phyloP scores from a whole-genome alignment of 1,140 invertebrate genomes.

The Brachionus calyciflorus region DNA sequence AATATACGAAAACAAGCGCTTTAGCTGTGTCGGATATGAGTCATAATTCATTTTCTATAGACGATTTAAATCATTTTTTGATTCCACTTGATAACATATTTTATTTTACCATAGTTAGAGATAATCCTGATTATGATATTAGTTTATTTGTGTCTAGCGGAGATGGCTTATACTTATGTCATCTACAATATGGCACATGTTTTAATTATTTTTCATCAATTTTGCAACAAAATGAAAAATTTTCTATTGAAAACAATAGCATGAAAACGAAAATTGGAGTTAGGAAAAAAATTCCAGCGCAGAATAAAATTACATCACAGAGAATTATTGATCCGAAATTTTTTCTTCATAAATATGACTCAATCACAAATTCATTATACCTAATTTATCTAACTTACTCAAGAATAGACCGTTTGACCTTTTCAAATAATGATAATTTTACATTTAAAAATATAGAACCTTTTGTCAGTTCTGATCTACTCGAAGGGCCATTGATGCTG shows the following conservation, averaged over 20 bases:
- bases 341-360: slow-evolving; percentile 7
- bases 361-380: not conserved
- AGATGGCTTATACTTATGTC: slow-evolving; percentile 18
- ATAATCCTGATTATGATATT: slow-evolving; percentile 17
- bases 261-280: no score
- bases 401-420: slow-evolving; percentile 19
- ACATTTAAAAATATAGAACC: slow-evolving; percentile 24
- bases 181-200: slow-evolving; percentile 24
- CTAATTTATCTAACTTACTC: slow-evolving; percentile 2
- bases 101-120: not conserved
- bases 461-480: slow-evolving; percentile 20
- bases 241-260: no score
- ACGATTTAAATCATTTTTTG: slow-evolving; percentile 33
- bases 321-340: slow-evolving; percentile 23
- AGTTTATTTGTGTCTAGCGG: slow-evolving; percentile 37
- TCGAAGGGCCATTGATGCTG: not conserved
- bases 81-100: slow-evolving; percentile 4
- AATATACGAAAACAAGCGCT: not conserved
- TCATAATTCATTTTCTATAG: not conserved
- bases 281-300: no score
- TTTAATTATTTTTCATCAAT: slow-evolving; percentile 16
- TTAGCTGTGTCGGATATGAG: not conserved
- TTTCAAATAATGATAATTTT: slow-evolving; percentile 1
- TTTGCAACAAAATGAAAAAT: no score
- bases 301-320: no score